phyloP scores from a whole-genome alignment of 2,888 invertebrate species.

The Metopia argyrocephala region DNA sequence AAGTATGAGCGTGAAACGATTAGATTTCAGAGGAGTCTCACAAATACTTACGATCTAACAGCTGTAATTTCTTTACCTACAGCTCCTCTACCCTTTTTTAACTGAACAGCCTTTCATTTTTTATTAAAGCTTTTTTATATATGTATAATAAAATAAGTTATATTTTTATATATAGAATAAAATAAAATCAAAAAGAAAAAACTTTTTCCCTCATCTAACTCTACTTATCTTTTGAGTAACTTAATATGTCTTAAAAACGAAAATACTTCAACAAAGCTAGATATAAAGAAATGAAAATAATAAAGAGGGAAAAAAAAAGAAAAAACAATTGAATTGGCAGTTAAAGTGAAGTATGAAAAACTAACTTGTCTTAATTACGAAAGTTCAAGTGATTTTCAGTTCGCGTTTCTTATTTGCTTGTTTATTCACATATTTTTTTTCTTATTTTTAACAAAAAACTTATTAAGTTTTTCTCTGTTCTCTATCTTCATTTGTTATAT shows the following conservation, averaged over 20 bases:
- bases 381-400: constrained; percentile 72
- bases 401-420: constrained; percentile 37
- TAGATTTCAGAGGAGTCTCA: no score
- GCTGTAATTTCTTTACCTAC: no score
- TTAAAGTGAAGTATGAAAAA: no score
- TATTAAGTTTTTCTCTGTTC: constrained; percentile 54
- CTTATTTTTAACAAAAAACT: constrained; percentile 44
- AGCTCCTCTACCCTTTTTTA: no score
- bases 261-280: background rate
- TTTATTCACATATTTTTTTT: no score
- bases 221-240: background rate
- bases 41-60: no score
- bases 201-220: constrained; percentile 15
- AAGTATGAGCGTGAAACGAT: no score
- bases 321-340: constrained; percentile 40
- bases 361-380: constrained; percentile 73
- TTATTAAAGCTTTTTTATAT: no score
- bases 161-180: no score
- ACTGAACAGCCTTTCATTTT: no score
- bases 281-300: background rate
- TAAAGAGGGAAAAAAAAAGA: background rate
- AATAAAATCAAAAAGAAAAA: background rate
- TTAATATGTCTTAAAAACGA: background rate
- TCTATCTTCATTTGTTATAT: constrained; percentile 50
- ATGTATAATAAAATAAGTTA: no score